Percentiles rank a stretch among this genome's conserved stretches.
Conservation (phyloP, 1,140 invertebrate genomes). For the Lasioglossum albipes region DNA sequence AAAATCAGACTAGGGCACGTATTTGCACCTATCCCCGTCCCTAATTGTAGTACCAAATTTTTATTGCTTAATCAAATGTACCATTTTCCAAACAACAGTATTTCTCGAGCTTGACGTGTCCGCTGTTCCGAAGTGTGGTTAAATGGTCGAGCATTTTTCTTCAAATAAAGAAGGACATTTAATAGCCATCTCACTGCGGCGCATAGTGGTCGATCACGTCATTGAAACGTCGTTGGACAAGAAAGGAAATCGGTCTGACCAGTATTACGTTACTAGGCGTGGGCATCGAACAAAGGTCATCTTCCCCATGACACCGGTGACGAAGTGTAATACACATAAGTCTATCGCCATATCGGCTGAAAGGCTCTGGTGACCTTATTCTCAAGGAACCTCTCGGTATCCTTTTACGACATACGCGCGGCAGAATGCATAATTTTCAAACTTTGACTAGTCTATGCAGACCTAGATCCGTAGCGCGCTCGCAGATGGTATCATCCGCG, state of each 20-base stretch:
- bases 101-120: no score
- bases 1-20: no score
- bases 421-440: slow-evolving; percentile 35
- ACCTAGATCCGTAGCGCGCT: not conserved
- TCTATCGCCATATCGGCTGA: not conserved
- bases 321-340: slow-evolving; percentile 31
- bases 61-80: no score
- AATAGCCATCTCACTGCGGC: no score
- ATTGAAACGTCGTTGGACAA: not conserved
- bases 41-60: no score
- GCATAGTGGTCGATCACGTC: not conserved
- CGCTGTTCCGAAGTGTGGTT: no score
- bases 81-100: no score
- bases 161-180: no score
- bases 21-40: no score
- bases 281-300: slow-evolving; percentile 32
- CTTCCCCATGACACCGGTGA: slow-evolving; percentile 20
- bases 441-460: slow-evolving; percentile 2
- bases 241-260: slow-evolving; percentile 11
- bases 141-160: no score
- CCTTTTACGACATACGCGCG: slow-evolving; percentile 15
- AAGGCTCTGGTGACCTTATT: slow-evolving; percentile 15
- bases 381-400: slow-evolving; percentile 24
- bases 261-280: slow-evolving; percentile 11
- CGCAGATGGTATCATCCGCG: slow-evolving; percentile 1